Conservation (phyloP, 2,888 invertebrate species). For the Trypoxylon attenuatum region DNA sequence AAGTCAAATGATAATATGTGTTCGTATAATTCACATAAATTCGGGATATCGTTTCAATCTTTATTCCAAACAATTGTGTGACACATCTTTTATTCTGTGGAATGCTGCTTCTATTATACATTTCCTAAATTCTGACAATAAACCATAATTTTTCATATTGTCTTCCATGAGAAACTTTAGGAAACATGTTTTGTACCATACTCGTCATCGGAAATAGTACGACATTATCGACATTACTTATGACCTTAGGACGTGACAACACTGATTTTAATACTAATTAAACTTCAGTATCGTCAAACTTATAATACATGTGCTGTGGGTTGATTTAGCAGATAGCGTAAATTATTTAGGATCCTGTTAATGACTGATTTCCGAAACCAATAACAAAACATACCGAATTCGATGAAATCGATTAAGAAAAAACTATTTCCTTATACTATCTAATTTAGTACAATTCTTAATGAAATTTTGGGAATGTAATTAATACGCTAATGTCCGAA, state of each 20-base stretch:
- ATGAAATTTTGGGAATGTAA: too few relatives aligned
- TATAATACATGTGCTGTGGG: slow-evolving; percentile 56
- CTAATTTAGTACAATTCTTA: slow-evolving; percentile 16
- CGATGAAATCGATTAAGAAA: too few relatives aligned
- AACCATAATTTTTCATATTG: slow-evolving; percentile 24
- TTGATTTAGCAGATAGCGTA: slow-evolving; percentile 44
- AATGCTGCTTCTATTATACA: slow-evolving; percentile 13
- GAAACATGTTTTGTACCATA: slow-evolving; percentile 54
- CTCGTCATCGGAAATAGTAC: slow-evolving; percentile 41
- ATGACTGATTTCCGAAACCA: too few relatives aligned
- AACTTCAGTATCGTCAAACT: slow-evolving; percentile 46
- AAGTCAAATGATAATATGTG: slow-evolving; percentile 1
- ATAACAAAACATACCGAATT: too few relatives aligned
- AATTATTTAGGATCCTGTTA: too few relatives aligned
- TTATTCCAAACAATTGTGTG: slow-evolving; percentile 4
- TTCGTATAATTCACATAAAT: too few relatives aligned
- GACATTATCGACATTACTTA: slow-evolving; percentile 46
- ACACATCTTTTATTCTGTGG: slow-evolving; percentile 17
- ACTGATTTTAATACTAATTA: slow-evolving; percentile 34
- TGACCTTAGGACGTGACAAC: slow-evolving; percentile 43
- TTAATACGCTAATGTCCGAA: too few relatives aligned
- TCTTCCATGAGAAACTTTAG: slow-evolving; percentile 50
- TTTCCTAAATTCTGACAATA: slow-evolving; percentile 10
- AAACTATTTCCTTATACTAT: slow-evolving; percentile 18
- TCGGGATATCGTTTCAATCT: too few relatives aligned